Evolutionary conservation across 2,888 invertebrate species (phyloP), one percentile per base, ranked within the genome.

Genomic region (Platypus cylindrus): DNA sequence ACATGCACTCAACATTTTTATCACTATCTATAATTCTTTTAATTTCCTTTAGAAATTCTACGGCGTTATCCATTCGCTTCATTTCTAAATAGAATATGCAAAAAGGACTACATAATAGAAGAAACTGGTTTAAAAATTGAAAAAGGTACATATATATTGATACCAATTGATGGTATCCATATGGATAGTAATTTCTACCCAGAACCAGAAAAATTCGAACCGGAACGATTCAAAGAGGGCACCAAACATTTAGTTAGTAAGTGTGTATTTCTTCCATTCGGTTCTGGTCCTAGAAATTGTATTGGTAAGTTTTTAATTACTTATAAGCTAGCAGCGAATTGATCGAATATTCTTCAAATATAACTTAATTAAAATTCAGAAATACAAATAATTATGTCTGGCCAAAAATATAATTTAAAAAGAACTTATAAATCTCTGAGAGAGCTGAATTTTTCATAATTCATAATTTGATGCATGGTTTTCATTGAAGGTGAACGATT

Each of bases 201-300:
- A 2, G 54, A 65, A 32, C 64, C 65, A 1, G 51, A 59, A 22
- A 52, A 51, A 40, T 66, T 64, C 40, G 57, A 65, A 40, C 66
- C 65, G 1, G 62, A 64, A 34, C 48, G 64, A 34, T 64, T 64
- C 45, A 47, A 45, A 1, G 55, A 55, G 2, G 60, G 60, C n/a
- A 55, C 38, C 46, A 53, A 45, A 44, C 47, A 46, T 5, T 38
- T 43, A 16, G 30, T 36, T 1, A 47, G 46, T 22, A 40, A 42
- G n/a, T 49, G 51, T 24, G 43, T 43, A 5, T 50, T 54, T 45
- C 36, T 60, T 45, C 58, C 60, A 0, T 61, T 61, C 37, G 59
- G 59, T 8, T 53, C 54, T 33, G 60, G 59, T 7, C 59, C 59
- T 2, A 49, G 57, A 17, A 55, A 54, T 35, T 61, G 61, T 41